Base-by-base conservation (phyloP, 2,888 invertebrate genomes). In the Alviniconcha strummeri region DNA sequence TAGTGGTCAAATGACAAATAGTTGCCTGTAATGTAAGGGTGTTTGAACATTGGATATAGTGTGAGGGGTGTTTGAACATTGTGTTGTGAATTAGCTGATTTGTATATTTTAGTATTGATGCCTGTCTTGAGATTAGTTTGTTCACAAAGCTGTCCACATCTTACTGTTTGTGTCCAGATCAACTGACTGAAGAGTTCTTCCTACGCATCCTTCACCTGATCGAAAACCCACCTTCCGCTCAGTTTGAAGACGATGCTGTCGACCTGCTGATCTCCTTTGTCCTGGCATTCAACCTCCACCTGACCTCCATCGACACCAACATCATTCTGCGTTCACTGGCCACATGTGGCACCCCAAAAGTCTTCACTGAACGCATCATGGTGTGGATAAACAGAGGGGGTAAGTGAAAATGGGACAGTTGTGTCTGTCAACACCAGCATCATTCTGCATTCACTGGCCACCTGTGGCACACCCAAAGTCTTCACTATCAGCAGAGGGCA, bases 221-320 rank as follows among this genome's bases (percentile, higher is more conserved):
- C 85, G 98, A 98, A 93, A 95, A 95, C 86, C 96, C 96, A 0
- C 96, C 96, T 0, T 96, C 96, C 86, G 96, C 96, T 9, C 97
- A 97, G 89, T 82, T 82, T 56, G 82, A 82, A 56, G 77, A 97
- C 84, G 56, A 72, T 55, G 86, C 82, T 19, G 86, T 86, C 0
- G 98, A 98, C 91, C 94, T 96, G 87, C 97, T 98, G 92, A 95
- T 98, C 82, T 96, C 97, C 84, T 94, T 98, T 75, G 95, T 98
- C 75, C 95, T 98, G 67, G 96, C 98, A 0, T 98, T 97, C 93
- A 98, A 98, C 94, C 95, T 98, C 72, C 98, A 98, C 94, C 98
- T 98, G 92, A 84, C 90, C 74, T 94, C 88, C 6, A 84, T 85
- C 7, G 91, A 92, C 57, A 94, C 88, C 13, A 94, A 93, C 87